These are phyloP conservation scores for Hylaea fasciaria DNA, from an alignment of 2,888 invertebrate genomes.

Conservation along the genomic window DNA sequence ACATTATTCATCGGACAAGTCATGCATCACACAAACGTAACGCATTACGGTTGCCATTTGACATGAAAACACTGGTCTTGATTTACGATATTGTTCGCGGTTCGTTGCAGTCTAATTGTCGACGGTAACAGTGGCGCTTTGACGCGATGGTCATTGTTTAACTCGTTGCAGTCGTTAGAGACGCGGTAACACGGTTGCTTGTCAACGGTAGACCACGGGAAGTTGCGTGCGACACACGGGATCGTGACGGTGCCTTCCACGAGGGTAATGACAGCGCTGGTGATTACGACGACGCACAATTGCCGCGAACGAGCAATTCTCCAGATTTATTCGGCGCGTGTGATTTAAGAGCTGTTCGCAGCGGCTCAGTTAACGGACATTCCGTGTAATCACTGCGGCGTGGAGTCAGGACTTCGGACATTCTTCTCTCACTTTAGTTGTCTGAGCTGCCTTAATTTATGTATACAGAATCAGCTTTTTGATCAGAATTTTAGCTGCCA, in stretches of 20 bases:
- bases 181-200: slow-evolving; percentile 3
- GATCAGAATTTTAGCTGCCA: slow-evolving; percentile 6
- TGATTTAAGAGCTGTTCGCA: slow-evolving; percentile 48
- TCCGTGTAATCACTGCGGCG: slow-evolving; percentile 47
- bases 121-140: slow-evolving; percentile 42
- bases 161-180: slow-evolving; percentile 23
- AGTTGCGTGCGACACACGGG: slow-evolving; percentile 32
- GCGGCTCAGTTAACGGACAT: slow-evolving; percentile 26
- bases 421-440: slow-evolving; percentile 42
- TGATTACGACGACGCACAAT: slow-evolving; percentile 57
- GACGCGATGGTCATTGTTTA: slow-evolving; percentile 32
- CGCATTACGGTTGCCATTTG: slow-evolving; percentile 38
- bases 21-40: slow-evolving; percentile 26
- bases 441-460: slow-evolving; percentile 35
- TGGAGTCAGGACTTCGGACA: slow-evolving; percentile 39
- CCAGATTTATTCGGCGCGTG: slow-evolving; percentile 58
- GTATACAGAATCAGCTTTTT: slow-evolving; percentile 4
- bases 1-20: slow-evolving; percentile 21
- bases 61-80: slow-evolving; percentile 49
- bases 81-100: slow-evolving; percentile 38
- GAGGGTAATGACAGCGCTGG: slow-evolving; percentile 37
- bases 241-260: slow-evolving; percentile 41
- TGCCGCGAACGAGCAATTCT: slow-evolving; percentile 53
- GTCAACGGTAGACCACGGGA: slow-evolving; percentile 11
- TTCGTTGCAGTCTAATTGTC: slow-evolving; percentile 43